Percentiles rank a stretch among this genome's conserved stretches.
These are phyloP conservation scores for Sphaeramia orbicularis DNA, from an alignment of 2,797 vertebrate species.

Conservation along the genomic window DNA sequence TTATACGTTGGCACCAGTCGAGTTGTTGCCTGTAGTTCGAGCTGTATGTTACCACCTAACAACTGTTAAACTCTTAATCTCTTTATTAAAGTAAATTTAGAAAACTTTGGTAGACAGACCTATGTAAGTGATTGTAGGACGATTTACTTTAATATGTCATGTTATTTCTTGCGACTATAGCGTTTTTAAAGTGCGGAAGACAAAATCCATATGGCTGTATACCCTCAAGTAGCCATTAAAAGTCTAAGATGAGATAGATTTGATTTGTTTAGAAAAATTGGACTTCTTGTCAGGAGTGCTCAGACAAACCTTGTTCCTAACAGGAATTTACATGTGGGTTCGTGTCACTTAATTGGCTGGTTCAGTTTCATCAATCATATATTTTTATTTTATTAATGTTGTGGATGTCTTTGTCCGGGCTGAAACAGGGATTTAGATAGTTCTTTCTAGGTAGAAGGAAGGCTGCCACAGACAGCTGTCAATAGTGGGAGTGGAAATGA, in stretches of 20 bases:
- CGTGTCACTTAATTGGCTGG: too few species aligned
- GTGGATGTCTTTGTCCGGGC: too few species aligned
- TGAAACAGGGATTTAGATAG: background rate
- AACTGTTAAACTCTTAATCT: background rate
- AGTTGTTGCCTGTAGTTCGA: background rate
- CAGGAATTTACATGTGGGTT: too few species aligned
- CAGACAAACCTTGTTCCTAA: too few species aligned
- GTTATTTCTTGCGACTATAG: background rate
- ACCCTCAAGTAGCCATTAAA: too few species aligned
- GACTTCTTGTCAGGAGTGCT: too few species aligned
- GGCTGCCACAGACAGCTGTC: background rate
- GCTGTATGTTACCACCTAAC: background rate
- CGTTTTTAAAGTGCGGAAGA: background rate
- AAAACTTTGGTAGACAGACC: conserved; percentile 5
- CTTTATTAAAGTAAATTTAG: background rate
- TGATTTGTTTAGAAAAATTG: too few species aligned
- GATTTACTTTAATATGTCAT: background rate
- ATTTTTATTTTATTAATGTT: too few species aligned
- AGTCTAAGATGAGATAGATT: too few species aligned
- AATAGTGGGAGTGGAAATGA: background rate
- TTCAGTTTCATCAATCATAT: too few species aligned
- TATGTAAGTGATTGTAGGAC: background rate
- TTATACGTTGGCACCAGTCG: fast-evolving
- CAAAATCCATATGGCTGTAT: background rate
- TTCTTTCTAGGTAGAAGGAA: conserved; percentile 2